Conservation (phyloP, 2,888 invertebrate species). For the Drosophila tanythrix region DNA sequence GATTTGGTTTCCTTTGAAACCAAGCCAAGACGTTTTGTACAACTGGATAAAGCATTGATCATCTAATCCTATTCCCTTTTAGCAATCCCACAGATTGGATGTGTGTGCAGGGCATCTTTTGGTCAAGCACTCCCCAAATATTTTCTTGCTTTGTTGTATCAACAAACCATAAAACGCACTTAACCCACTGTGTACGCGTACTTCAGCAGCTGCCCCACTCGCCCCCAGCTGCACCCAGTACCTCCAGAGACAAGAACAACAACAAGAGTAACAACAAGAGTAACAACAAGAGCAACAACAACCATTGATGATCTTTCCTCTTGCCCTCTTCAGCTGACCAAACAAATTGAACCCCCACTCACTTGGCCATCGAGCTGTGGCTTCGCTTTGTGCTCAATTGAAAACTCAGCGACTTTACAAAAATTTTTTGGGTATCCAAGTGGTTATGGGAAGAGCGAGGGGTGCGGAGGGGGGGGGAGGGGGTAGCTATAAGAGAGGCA, state of each 20-base stretch:
- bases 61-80: neutral
- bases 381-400: conserved; percentile 62
- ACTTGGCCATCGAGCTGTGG: conserved; percentile 14
- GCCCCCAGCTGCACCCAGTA: neutral
- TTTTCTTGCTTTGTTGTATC: conserved; percentile 34
- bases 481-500: neutral
- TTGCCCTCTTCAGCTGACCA: conserved; percentile 53
- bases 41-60: neutral
- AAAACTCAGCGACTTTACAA: conserved; percentile 77
- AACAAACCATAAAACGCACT: conserved; percentile 74
- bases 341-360: conserved; percentile 60
- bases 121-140: neutral
- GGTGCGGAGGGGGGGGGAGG: too few relatives aligned
- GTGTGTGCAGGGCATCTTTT: neutral
- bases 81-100: neutral
- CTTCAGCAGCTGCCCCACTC: conserved; percentile 13
- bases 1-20: neutral
- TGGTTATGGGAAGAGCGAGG: neutral
- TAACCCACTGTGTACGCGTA: conserved; percentile 52
- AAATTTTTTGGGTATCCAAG: conserved; percentile 42
- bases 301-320: conserved; percentile 13
- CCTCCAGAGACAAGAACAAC: conserved; percentile 1
- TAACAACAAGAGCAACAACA: neutral
- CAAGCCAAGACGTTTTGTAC: neutral
- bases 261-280: neutral